Evolutionary conservation across 2,113 vertebrate species (phyloP), one percentile per base, ranked within the genome.

Genomic region (Podarcis cretensis): DNA sequence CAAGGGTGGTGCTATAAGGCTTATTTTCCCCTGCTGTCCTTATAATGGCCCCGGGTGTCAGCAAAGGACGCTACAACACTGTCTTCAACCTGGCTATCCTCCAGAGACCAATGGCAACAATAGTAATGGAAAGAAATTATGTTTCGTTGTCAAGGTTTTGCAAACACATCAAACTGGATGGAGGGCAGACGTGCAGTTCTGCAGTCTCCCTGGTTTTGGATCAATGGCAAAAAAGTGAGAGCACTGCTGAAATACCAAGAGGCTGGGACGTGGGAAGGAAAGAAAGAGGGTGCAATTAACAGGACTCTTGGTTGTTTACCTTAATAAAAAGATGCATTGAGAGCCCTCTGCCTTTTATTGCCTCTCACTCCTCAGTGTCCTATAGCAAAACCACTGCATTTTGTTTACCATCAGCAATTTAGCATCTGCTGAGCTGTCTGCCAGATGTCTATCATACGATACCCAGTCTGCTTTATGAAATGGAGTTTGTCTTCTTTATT

Each of bases 281-380:
- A 27, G 5, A 83, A 87, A 37, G n/a, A n/a, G 59, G 86, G 9
- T 82, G 89, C 88, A 87, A 76, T 35, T 18, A n/a, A 73, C 20
- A 74, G 66, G 63, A 10, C 54, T 89, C 35, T 80, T 63, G 54
- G 48, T n/a, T 63, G 13, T 76, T 88, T 76, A 37, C 57, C 30
- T 68, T 74, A 85, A 73, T 37, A 43, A 48, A 30, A 76, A 48
- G 14, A 69, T 69, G 13, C n/a, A 54, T 10, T 78, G 25, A 82
- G 43, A 86, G 43, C 27, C 48, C 25, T 83, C 63, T 13, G 9
- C 27, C n/a, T 83, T 83, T 78, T 35, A 78, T 84, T 89, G 40
- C 27, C 30, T 73, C 6, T 37, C 32, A 63, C 25, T 76, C 27
- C 59, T 77, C 40, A 91, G 79, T 57, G 35, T 85, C 14, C 1